Base-by-base conservation (phyloP, 2,113 vertebrate species). In the Plecotus auritus region DNA sequence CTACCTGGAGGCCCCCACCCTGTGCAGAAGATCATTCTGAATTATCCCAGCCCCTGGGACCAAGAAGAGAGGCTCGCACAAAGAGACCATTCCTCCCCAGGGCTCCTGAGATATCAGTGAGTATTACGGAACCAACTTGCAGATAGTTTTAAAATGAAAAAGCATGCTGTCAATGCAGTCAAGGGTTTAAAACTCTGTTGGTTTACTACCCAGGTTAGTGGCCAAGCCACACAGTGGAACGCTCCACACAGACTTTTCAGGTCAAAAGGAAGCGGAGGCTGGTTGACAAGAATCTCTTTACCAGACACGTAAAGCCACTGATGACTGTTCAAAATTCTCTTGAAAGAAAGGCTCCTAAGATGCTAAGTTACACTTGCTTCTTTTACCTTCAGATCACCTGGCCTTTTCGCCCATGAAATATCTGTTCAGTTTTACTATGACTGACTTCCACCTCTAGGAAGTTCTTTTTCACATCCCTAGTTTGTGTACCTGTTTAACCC, bases 1-100 rank as follows among this genome's bases (percentile, higher is more conserved):
- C 77, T 85, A 20, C 90, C 82, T 8, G 90, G 92, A 90, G 97
- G 95, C 26, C 82, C 32, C 2, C 18, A 80, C 40, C 96, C 95
- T 81, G 95, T 95, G 56, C 96, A 97, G 69, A 97, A 90, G 59
- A 96, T 96, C 32, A 0, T 95, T 30, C 77, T 49, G 18, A 97
- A 96, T 61, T 90, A 89, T 77, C 95, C 97, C 73, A 81, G 93
- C 22, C 85, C 90, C 86, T 59, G 66, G 76, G 54, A 92, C 92
- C 93, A 82, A 72, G 96, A 92, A 81, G 92, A 96, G 73, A 92
- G 90, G 45, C 93, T n/a, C 3, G 56, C n/a, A 49, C 95, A 93
- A 14, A 93, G 88, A 89, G 90, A 96, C 47, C 12, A 20, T 56
- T 91, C 67, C 83, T 91, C 78, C 40, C 93, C 51, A 6, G 95